phyloP scores from a whole-genome alignment of 2,113 vertebrate species.

The Dasyornis broadbenti region DNA sequence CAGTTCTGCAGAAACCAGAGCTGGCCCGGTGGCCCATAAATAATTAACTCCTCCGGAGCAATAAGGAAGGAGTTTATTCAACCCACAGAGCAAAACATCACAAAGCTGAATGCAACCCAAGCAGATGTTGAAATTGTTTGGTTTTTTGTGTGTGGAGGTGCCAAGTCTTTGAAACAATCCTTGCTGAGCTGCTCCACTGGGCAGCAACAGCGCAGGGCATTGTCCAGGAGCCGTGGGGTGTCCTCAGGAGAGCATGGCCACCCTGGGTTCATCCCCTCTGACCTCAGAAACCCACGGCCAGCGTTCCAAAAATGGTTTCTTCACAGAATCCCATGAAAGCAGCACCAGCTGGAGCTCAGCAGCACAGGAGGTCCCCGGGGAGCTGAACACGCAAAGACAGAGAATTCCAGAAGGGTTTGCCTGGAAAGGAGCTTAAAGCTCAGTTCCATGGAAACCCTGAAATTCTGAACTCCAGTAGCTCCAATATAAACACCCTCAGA shows the following conservation, averaged over 20 bases:
- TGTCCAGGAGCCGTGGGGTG: neutral
- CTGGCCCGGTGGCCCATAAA: neutral
- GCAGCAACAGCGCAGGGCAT: accelerated
- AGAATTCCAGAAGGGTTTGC: neutral
- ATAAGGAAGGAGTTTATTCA: neutral
- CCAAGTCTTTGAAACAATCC: neutral
- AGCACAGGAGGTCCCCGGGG: neutral
- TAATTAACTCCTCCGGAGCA: neutral
- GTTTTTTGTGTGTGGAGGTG: neutral
- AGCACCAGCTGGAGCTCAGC: neutral
- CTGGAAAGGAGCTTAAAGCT: neutral
- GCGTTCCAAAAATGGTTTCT: accelerated
- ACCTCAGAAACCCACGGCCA: neutral
- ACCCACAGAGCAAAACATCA: neutral
- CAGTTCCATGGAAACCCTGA: neutral
- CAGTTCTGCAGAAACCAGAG: neutral
- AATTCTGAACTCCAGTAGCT: neutral
- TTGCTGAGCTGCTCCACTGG: neutral
- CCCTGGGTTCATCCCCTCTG: accelerated
- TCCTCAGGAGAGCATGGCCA: accelerated
- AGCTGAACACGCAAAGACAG: accelerated
- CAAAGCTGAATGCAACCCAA: neutral
- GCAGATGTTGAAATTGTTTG: constrained; percentile 55
- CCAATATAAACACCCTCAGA: neutral
- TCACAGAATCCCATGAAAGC: neutral